Evolutionary conservation across 2,888 invertebrate species (phyloP), one percentile per base, ranked within the genome.

Genomic region (Sepiola atlantica): DNA sequence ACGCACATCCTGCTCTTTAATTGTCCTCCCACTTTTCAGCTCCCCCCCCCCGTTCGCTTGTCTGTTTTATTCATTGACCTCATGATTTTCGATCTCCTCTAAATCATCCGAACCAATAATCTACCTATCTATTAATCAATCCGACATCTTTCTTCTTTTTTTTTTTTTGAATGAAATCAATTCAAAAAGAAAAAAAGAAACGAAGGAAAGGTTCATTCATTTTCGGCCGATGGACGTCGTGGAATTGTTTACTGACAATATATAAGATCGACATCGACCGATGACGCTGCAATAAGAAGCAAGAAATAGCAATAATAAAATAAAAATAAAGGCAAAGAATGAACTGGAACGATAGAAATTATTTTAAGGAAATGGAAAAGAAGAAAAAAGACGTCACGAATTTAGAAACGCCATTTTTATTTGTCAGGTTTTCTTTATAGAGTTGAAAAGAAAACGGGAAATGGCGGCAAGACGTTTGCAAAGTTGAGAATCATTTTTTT

Each of bases 141-240:
- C 77, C 77, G 16, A n/a, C n/a, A 32, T 77, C n/a, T 77, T 77
- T 77, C 24, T 61, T 61, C 32, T 12, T n/a, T 4, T 77, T 16
- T 77, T 32, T 77, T 14, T n/a, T n/a, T n/a, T n/a, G n/a, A n/a
- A 77, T 77, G n/a, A 77, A 77, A 45, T 45, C 45, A 45, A 45
- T 45, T 45, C 45, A 45, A 45, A 45, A 45, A 45, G 45, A 45
- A 45, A 45, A 45, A 45, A 45, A 45, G 45, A 77, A n/a, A n/a
- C n/a, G n/a, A n/a, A n/a, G n/a, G n/a, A n/a, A n/a, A n/a, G 77
- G 16, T 14, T 32, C 77, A 77, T 77, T 77, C n/a, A 77, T 77
- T 77, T 77, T 77, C 77, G 77, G n/a, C 77, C 77, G 77, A 77
- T n/a, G 14, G 77, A 77, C n/a, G 77, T 77, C n/a, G n/a, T n/a